Percentiles rank a stretch among this genome's conserved stretches.
Evolutionary conservation across 1,140 invertebrate genomes (phyloP).

Genomic region (Caerostris extrusa): DNA sequence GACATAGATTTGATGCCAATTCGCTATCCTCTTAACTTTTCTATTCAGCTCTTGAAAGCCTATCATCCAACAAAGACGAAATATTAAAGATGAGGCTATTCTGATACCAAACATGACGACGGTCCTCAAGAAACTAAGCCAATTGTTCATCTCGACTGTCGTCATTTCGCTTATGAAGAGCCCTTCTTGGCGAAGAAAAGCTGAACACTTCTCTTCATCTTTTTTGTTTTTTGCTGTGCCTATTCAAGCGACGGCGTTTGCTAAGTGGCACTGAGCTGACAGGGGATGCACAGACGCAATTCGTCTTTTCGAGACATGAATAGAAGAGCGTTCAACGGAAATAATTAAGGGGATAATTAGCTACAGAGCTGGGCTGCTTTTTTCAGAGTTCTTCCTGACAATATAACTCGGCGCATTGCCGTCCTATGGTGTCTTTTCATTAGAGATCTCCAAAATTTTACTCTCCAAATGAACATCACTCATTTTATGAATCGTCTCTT

Average conservation of each 20-base stretch:
- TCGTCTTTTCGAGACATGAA: slow-evolving; percentile 21
- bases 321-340: slow-evolving; percentile 31
- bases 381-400: neutral
- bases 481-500: slow-evolving; percentile 18
- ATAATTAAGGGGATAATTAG: slow-evolving; percentile 36
- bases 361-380: neutral
- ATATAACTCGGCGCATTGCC: neutral
- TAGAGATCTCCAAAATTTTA: neutral
- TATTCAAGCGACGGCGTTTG: neutral
- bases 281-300: slow-evolving; percentile 20
- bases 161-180: slow-evolving; percentile 31
- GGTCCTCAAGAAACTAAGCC: neutral
- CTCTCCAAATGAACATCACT: slow-evolving; percentile 20
- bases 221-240: neutral
- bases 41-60: neutral
- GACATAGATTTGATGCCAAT: neutral
- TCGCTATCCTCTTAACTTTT: neutral
- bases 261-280: slow-evolving; percentile 21
- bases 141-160: slow-evolving; percentile 11
- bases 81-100: neutral
- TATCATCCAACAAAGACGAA: neutral
- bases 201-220: neutral
- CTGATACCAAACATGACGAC: neutral
- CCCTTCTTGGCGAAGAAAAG: slow-evolving; percentile 7
- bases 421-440: slow-evolving; percentile 19